Conservation (phyloP, 2,113 vertebrate species). For the Engraulis encrasicolus region DNA sequence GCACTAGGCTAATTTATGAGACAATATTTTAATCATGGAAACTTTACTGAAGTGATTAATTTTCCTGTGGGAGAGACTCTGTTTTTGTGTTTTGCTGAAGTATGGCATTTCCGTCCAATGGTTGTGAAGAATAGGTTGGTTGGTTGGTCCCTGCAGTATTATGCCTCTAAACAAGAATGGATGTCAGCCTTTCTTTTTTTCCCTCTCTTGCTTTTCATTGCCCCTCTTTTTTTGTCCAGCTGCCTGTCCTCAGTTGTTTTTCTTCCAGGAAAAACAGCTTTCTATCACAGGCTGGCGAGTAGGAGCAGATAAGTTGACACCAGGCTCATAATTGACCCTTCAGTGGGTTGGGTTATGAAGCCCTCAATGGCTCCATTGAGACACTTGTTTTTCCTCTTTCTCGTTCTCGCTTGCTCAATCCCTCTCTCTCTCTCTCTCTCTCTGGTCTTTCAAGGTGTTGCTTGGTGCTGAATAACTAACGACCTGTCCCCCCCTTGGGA, state of each 20-base stretch:
- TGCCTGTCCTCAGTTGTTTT: neutral
- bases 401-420: no score
- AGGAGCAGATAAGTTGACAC: neutral
- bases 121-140: neutral
- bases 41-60: neutral
- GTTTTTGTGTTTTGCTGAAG: neutral
- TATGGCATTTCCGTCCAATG: neutral
- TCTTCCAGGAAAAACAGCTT: neutral
- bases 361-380: neutral
- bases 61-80: neutral
- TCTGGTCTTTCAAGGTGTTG: constrained; percentile 20
- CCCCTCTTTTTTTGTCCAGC: neutral
- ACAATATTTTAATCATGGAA: no score
- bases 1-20: neutral
- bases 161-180: neutral
- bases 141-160: neutral
- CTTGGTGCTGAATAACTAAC: constrained; percentile 19
- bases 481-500: neutral
- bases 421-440: constrained; percentile 12
- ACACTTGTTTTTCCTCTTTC: neutral
- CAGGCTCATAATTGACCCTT: neutral
- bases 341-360: neutral
- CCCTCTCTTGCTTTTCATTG: neutral
- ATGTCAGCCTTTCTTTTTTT: neutral
- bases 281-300: neutral